Conservation (phyloP, 1,140 invertebrate genomes). For the Ruditapes philippinarum region DNA sequence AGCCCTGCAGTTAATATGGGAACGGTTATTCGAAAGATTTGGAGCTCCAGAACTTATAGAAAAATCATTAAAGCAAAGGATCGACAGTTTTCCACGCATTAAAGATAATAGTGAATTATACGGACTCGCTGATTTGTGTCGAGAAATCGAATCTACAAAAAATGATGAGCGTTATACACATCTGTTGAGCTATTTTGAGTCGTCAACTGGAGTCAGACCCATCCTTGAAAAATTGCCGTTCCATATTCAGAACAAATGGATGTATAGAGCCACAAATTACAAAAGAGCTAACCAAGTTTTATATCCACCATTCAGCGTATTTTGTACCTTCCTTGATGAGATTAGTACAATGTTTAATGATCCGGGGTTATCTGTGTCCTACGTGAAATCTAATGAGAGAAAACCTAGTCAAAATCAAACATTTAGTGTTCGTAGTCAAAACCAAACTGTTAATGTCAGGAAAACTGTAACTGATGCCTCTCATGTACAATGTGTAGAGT, state of each 20-base stretch:
- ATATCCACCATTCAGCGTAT: constrained; percentile 64
- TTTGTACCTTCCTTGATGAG: constrained; percentile 2
- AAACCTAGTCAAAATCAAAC: background rate
- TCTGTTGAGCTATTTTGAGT: constrained; percentile 16
- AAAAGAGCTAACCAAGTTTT: constrained; percentile 45
- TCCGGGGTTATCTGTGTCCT: constrained; percentile 29
- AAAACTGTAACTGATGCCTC: background rate
- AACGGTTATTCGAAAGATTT: constrained; percentile 8
- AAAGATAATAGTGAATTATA: background rate
- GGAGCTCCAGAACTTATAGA: constrained; percentile 31
- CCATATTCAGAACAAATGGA: constrained; percentile 69
- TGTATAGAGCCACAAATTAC: constrained; percentile 46
- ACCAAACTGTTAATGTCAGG: background rate
- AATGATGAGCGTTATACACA: constrained; percentile 8
- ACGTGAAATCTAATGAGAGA: background rate
- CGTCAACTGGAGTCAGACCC: constrained; percentile 25
- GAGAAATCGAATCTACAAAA: background rate
- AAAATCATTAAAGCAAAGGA: background rate
- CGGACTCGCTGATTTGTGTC: background rate
- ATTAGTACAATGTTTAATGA: constrained; percentile 49
- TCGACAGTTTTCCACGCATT: constrained; percentile 37
- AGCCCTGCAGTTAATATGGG: constrained; percentile 25
- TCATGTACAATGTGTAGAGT: too few relatives aligned
- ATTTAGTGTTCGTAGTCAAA: background rate
- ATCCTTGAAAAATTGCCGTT: constrained; percentile 40